phyloP scores from a whole-genome alignment of 1,140 invertebrate genomes.

The Dryas iulia region DNA sequence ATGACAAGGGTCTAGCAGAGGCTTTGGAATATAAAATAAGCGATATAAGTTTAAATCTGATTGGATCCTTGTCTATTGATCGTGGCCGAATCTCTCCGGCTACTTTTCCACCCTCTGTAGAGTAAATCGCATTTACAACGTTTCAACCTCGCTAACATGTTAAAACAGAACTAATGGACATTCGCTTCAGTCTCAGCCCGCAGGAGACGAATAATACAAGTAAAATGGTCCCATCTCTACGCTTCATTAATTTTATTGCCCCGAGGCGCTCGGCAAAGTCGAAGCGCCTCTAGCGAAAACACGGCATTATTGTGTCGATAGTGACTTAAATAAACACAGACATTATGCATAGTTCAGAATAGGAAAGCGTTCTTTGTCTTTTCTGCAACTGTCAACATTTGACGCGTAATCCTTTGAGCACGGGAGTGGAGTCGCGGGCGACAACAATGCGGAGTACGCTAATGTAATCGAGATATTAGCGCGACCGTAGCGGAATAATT shows the following conservation, averaged over 20 bases:
- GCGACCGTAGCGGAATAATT: conserved; percentile 75
- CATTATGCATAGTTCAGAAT: conserved; percentile 65
- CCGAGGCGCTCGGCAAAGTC: conserved; percentile 69
- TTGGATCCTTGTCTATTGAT: conserved; percentile 64
- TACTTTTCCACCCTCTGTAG: conserved; percentile 75
- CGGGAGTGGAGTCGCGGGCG: conserved; percentile 27
- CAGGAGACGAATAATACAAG: conserved; percentile 80
- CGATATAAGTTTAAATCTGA: conserved; percentile 35
- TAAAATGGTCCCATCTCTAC: conserved; percentile 80
- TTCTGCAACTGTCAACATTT: conserved; percentile 71
- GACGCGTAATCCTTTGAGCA: conserved; percentile 66
- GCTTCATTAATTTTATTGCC: conserved; percentile 80
- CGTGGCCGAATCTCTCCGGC: conserved; percentile 61
- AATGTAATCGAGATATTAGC: conserved; percentile 78
- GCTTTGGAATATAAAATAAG: conserved; percentile 10
- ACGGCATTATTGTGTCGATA: conserved; percentile 71
- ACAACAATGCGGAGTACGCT: conserved; percentile 57
- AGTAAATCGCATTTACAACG: conserved; percentile 79
- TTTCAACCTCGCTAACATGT: conserved; percentile 80
- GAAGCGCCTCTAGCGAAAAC: conserved; percentile 67
- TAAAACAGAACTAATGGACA: conserved; percentile 81
- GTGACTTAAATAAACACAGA: conserved; percentile 76
- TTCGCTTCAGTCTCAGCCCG: conserved; percentile 78
- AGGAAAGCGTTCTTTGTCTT: conserved; percentile 61
- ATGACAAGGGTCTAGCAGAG: not conserved